These are phyloP conservation scores for Megalurothrips usitatus DNA, from an alignment of 2,888 invertebrate genomes.

Conservation along the genomic window DNA sequence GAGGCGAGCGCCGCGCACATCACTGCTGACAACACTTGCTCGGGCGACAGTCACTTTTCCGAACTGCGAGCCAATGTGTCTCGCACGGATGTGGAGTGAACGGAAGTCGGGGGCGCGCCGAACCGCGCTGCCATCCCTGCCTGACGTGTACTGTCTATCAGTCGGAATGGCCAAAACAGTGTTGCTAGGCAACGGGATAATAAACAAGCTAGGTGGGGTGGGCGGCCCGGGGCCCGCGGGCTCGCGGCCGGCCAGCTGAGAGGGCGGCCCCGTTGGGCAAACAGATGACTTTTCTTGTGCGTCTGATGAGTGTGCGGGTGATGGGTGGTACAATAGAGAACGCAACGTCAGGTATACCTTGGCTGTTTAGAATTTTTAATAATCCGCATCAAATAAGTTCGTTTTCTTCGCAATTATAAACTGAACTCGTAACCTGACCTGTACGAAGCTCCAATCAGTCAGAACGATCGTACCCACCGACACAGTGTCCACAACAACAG, in stretches of 20 bases:
- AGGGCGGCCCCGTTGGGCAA: too few relatives aligned
- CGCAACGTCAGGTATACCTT: neutral
- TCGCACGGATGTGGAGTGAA: too few relatives aligned
- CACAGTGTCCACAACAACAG: neutral
- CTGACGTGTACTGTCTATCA: neutral
- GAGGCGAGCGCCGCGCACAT: too few relatives aligned
- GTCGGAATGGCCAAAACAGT: slow-evolving; percentile 1
- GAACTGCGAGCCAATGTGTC: too few relatives aligned
- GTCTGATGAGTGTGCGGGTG: too few relatives aligned
- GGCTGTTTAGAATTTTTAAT: slow-evolving; percentile 10
- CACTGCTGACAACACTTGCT: too few relatives aligned
- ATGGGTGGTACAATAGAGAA: neutral
- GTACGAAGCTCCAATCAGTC: neutral
- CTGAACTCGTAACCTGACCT: neutral
- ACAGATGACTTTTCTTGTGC: too few relatives aligned
- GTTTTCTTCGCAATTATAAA: slow-evolving; percentile 4
- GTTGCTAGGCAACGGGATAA: slow-evolving; percentile 22
- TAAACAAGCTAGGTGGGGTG: neutral
- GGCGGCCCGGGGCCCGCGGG: neutral
- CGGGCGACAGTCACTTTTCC: too few relatives aligned
- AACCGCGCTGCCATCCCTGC: too few relatives aligned
- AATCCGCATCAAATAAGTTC: slow-evolving; percentile 10
- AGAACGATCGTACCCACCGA: neutral
- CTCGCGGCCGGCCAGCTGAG: neutral
- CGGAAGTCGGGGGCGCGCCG: too few relatives aligned